Percentiles rank a stretch among this genome's conserved stretches.
phyloP scores from a whole-genome alignment of 2,113 vertebrate species.

The Laticauda colubrina region DNA sequence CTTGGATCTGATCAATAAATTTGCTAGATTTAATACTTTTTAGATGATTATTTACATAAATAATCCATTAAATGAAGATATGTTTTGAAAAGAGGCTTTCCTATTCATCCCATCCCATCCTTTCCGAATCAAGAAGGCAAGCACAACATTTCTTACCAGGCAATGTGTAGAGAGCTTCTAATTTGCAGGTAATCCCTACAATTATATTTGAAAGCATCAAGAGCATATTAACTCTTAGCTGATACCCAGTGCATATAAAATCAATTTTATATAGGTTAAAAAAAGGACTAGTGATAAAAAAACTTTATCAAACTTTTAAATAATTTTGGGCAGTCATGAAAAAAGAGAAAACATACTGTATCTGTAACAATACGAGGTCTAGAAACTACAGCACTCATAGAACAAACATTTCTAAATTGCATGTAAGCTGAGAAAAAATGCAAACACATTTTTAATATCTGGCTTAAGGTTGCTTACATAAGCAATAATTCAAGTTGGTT shows the following conservation, averaged over 20 bases:
- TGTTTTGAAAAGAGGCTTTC: neutral
- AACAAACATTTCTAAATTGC: neutral
- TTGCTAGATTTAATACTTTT: neutral
- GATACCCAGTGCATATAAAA: neutral
- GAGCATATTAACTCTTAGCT: neutral
- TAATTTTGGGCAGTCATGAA: neutral
- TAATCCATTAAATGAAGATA: neutral
- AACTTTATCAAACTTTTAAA: neutral
- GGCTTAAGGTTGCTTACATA: neutral
- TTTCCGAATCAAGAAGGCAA: neutral
- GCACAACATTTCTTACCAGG: neutral
- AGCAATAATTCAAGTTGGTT: neutral
- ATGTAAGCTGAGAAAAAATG: neutral
- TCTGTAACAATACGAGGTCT: neutral
- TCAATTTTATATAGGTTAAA: neutral
- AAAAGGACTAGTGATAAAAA: neutral
- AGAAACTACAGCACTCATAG: neutral
- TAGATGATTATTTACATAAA: neutral
- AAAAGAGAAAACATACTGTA: neutral
- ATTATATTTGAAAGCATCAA: neutral
- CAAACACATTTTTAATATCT: neutral
- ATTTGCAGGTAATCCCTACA: neutral
- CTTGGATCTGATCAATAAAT: neutral
- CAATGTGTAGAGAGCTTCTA: neutral
- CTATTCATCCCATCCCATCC: neutral